Conservation (phyloP, 2,888 invertebrate genomes). For the Diploptera punctata region DNA sequence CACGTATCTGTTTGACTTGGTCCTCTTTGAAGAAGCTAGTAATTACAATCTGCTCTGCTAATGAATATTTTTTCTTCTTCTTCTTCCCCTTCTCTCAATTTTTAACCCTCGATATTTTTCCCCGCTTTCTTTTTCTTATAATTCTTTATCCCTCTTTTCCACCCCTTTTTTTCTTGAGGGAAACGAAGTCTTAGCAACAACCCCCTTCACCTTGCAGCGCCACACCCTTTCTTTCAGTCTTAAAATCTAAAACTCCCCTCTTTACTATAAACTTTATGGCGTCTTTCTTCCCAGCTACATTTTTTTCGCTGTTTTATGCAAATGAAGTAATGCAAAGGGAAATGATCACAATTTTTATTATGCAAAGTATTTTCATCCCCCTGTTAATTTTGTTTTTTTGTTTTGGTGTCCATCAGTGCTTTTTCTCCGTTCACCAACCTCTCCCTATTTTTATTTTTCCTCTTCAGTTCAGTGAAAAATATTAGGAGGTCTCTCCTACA, state of each 20-base stretch:
- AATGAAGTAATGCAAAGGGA: neutral
- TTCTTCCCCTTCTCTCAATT: slow-evolving; percentile 17
- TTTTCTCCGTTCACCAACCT: too few relatives aligned
- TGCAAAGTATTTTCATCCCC: too few relatives aligned
- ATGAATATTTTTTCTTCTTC: slow-evolving; percentile 25
- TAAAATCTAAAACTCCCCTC: neutral
- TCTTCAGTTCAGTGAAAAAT: too few relatives aligned
- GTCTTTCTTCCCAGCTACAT: slow-evolving; percentile 12
- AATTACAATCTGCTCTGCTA: slow-evolving; percentile 19
- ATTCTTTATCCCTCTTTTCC: neutral
- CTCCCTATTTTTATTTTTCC: too few relatives aligned
- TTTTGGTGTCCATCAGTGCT: too few relatives aligned
- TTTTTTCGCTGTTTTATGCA: neutral
- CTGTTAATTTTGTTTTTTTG: too few relatives aligned
- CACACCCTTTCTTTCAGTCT: neutral
- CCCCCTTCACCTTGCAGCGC: neutral
- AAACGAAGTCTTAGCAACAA: neutral
- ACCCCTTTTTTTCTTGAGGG: neutral
- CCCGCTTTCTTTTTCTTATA: neutral
- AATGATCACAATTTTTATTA: neutral
- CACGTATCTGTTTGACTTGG: too few relatives aligned
- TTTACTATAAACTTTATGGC: neutral
- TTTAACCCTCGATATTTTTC: slow-evolving; percentile 20
- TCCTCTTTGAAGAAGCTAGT: slow-evolving; percentile 23
- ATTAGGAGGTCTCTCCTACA: too few relatives aligned